phyloP scores from a whole-genome alignment of 2,797 vertebrate species.

The Crenichthys baileyi region DNA sequence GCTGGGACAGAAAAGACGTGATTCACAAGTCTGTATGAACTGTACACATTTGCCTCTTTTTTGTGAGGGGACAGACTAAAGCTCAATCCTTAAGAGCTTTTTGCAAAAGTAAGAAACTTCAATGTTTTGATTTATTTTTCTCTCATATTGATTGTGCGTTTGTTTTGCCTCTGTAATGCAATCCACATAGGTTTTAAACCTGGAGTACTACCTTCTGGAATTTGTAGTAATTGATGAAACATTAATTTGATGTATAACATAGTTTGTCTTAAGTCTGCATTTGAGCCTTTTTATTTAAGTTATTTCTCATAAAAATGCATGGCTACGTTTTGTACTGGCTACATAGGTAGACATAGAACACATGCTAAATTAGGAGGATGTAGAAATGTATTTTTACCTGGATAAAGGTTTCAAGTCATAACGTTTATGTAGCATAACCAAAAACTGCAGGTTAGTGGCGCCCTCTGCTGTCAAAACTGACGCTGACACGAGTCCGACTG shows the following conservation, averaged over 20 bases:
- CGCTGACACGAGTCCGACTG: slow-evolving; percentile 6
- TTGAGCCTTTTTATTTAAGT: not conserved
- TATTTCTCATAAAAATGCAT: not conserved
- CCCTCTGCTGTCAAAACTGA: slow-evolving; percentile 37
- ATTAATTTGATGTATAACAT: not conserved
- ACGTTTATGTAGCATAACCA: not conserved
- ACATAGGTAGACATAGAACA: not conserved
- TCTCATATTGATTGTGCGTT: not conserved
- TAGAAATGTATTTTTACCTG: slow-evolving; percentile 8
- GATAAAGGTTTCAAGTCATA: not conserved
- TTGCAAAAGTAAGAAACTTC: not conserved
- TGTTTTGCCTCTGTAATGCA: too few species aligned
- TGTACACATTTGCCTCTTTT: not conserved
- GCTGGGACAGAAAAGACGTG: slow-evolving; percentile 25
- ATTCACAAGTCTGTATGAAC: slow-evolving; percentile 16
- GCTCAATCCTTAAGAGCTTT: not conserved
- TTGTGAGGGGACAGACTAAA: not conserved
- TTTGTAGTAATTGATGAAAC: not conserved
- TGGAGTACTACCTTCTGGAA: not conserved
- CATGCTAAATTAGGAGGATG: not conserved
- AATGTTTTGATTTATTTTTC: not conserved
- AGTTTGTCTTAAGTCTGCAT: not conserved
- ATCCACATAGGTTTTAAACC: too few species aligned
- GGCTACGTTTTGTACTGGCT: not conserved
- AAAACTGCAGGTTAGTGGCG: not conserved